phyloP scores from a whole-genome alignment of 2,888 invertebrate species.

The Deroplatys truncata region DNA sequence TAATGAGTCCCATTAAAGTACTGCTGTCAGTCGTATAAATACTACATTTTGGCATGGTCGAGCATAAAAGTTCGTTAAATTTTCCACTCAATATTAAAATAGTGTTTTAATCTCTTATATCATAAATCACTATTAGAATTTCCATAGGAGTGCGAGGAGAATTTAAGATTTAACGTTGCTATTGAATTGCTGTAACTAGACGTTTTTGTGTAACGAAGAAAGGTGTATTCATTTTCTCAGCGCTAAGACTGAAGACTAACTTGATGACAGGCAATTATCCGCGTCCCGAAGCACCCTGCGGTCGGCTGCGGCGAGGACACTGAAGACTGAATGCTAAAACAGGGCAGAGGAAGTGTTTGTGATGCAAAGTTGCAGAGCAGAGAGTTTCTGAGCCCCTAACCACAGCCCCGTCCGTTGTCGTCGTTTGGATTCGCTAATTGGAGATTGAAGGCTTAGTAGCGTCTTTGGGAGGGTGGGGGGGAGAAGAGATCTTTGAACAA shows the following conservation, averaged over 20 bases:
- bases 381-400: neutral
- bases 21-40: too few species aligned
- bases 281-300: neutral
- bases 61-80: too few species aligned
- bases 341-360: neutral
- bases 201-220: neutral
- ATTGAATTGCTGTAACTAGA: too few species aligned
- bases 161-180: too few species aligned
- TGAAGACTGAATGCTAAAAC: neutral
- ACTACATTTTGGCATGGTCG: too few species aligned
- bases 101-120: too few species aligned
- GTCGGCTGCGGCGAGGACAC: neutral
- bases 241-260: neutral
- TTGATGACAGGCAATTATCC: neutral
- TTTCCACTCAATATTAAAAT: too few species aligned
- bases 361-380: neutral
- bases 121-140: too few species aligned
- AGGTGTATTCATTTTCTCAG: neutral
- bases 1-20: too few species aligned
- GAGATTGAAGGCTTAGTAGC: neutral
- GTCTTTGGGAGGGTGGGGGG: neutral
- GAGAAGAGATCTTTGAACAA: neutral
- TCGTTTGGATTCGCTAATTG: neutral
- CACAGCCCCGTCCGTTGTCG: neutral
- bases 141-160: too few species aligned